phyloP scores from a whole-genome alignment of 2,113 vertebrate genomes.

The Chunga burmeisteri region DNA sequence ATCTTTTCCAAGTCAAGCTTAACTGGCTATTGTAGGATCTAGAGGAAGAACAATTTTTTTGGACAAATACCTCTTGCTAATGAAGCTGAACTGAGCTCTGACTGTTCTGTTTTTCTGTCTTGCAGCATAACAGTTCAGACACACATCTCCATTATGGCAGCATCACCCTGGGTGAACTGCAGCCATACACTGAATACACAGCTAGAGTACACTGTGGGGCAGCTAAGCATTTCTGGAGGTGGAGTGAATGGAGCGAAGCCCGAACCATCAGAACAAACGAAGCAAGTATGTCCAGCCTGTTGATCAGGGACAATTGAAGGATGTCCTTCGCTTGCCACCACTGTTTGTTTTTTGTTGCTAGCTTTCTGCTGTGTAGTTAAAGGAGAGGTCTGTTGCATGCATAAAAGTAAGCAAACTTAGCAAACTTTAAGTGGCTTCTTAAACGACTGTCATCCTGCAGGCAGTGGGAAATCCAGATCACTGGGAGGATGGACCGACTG shows the following conservation, averaged over 20 bases:
- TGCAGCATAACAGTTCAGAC: slow-evolving; percentile 47
- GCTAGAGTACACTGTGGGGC: slow-evolving; percentile 52
- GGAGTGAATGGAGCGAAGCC: slow-evolving; percentile 64
- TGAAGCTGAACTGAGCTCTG: not conserved
- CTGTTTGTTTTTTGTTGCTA: not conserved
- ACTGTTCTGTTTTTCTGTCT: not conserved
- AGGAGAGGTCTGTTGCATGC: not conserved
- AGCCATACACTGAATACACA: slow-evolving; percentile 30
- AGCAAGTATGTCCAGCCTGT: slow-evolving; percentile 47
- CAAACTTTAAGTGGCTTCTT: not conserved
- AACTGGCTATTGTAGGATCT: fast-evolving
- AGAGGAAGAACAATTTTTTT: not conserved
- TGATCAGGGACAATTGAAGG: not conserved
- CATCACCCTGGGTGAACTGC: not conserved
- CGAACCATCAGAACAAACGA: slow-evolving; percentile 45
- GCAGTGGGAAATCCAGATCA: not conserved
- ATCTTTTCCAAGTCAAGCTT: not conserved
- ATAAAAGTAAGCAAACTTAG: not conserved
- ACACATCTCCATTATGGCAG: not conserved
- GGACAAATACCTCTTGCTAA: not conserved
- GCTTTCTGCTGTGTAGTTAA: not conserved
- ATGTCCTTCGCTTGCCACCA: not conserved
- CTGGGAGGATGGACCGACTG: not conserved
- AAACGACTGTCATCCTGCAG: not conserved
- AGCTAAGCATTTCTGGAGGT: slow-evolving; percentile 68